phyloP scores from a whole-genome alignment of 2,113 vertebrate genomes.

The Vulpes lagopus region DNA sequence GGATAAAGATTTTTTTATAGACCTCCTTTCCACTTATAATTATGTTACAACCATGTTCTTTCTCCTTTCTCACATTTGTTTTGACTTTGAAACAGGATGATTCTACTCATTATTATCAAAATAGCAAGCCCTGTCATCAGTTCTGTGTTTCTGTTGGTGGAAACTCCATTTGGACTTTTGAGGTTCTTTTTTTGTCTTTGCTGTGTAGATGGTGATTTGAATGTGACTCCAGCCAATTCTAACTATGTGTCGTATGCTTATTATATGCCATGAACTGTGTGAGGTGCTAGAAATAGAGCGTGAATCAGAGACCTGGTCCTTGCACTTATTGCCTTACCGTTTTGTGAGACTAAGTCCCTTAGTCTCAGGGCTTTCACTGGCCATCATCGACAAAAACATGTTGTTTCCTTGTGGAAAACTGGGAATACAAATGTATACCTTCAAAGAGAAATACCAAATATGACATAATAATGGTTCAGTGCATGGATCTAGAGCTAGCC shows the following conservation, averaged over 20 bases:
- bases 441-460: background rate
- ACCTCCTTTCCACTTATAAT: slow-evolving; percentile 35
- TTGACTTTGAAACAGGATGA: slow-evolving; percentile 66
- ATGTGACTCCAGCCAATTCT: background rate
- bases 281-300: background rate
- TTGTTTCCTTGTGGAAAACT: background rate
- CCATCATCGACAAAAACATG: background rate
- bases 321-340: background rate
- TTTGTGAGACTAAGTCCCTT: background rate
- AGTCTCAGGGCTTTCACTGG: background rate
- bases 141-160: slow-evolving; percentile 9
- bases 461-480: background rate
- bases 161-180: background rate
- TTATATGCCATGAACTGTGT: background rate
- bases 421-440: background rate
- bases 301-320: background rate
- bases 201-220: background rate
- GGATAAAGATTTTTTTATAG: slow-evolving; percentile 63
- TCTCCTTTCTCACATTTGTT: slow-evolving; percentile 40
- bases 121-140: slow-evolving; percentile 33
- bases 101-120: slow-evolving; percentile 72
- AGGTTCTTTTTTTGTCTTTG: background rate
- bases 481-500: background rate
- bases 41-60: slow-evolving; percentile 40
- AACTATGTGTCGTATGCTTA: background rate